These are phyloP conservation scores for Actenoides lindsayi DNA, from an alignment of 2,113 vertebrate genomes.

Conservation along the genomic window DNA sequence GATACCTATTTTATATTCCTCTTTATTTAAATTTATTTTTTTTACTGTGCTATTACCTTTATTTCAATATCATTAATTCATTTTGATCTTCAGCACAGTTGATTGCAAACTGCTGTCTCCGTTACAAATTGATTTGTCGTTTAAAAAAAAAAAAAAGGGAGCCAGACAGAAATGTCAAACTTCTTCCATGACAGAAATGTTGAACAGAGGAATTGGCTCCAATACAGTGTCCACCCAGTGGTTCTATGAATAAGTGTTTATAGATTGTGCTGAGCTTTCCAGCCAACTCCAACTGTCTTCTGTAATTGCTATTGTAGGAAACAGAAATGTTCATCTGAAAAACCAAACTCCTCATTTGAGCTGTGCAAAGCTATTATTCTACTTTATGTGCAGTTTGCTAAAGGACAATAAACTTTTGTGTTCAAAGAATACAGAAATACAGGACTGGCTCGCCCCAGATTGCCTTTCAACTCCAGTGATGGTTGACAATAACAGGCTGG, in stretches of 20 bases:
- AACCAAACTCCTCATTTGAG: conserved; percentile 65
- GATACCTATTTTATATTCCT: background rate
- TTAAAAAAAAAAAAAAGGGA: conserved; percentile 18
- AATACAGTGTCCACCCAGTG: conserved; percentile 68
- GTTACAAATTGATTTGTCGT: conserved; percentile 59
- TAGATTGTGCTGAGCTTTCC: conserved; percentile 73
- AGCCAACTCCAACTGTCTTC: conserved; percentile 81
- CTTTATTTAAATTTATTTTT: background rate
- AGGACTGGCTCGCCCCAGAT: background rate
- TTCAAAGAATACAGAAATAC: conserved; percentile 18
- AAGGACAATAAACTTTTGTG: conserved; percentile 50
- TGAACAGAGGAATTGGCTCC: conserved; percentile 64
- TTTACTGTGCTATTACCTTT: conserved; percentile 31
- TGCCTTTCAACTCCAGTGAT: background rate
- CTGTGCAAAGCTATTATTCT: conserved; percentile 57
- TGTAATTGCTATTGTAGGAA: conserved; percentile 85
- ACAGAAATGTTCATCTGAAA: conserved; percentile 76
- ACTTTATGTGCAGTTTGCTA: conserved; percentile 62
- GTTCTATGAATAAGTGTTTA: conserved; percentile 78
- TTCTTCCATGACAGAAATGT: conserved; percentile 69
- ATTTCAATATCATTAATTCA: conserved; percentile 44
- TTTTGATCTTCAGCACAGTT: conserved; percentile 62
- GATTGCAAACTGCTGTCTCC: conserved; percentile 55
- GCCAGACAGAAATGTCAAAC: conserved; percentile 56
- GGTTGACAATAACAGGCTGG: background rate